Evolutionary conservation across 2,888 invertebrate species (phyloP), one percentile per base, ranked within the genome.

Genomic region (Ernsta delagoae): DNA sequence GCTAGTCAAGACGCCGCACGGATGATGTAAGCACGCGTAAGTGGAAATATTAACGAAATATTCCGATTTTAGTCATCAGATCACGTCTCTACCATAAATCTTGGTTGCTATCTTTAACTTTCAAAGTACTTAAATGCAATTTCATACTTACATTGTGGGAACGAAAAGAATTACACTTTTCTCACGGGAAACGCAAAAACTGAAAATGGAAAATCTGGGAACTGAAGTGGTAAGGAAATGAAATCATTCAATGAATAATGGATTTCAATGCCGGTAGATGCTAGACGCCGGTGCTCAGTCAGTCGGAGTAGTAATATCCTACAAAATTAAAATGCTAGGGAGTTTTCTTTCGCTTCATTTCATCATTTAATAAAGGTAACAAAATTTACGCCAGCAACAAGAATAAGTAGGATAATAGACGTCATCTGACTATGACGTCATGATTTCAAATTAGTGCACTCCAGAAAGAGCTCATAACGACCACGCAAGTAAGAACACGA

Each of bases 201-300:
- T 50, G 50, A 50, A 50, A 50, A 50, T 50, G 50, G 50, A 50
- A 50, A 50, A 16, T 50, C 50, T 50, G 50, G 12, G 16, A 50
- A 50, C n/a, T 12, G n/a, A 48, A 48, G 5, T 48, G 48, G 12
- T 12, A 48, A 41, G 7, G 7, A 41, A n/a, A 48, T 48, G 48
- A 48, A 48, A 48, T 12, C 48, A 12, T 48, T 12, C 48, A 12
- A 48, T n/a, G n/a, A n/a, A n/a, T n/a, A n/a, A n/a, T n/a, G n/a
- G n/a, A n/a, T n/a, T 12, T n/a, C n/a, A n/a, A n/a, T n/a, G 12
- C n/a, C n/a, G n/a, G n/a, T n/a, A n/a, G n/a, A n/a, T n/a, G n/a
- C n/a, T n/a, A n/a, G n/a, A n/a, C n/a, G n/a, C n/a, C n/a, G n/a
- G n/a, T n/a, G n/a, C n/a, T n/a, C n/a, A n/a, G n/a, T n/a, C n/a